These are phyloP conservation scores for Stichodactyla helianthus DNA, from an alignment of 64 coral and sea anemone genomes.

Conservation along the genomic window DNA sequence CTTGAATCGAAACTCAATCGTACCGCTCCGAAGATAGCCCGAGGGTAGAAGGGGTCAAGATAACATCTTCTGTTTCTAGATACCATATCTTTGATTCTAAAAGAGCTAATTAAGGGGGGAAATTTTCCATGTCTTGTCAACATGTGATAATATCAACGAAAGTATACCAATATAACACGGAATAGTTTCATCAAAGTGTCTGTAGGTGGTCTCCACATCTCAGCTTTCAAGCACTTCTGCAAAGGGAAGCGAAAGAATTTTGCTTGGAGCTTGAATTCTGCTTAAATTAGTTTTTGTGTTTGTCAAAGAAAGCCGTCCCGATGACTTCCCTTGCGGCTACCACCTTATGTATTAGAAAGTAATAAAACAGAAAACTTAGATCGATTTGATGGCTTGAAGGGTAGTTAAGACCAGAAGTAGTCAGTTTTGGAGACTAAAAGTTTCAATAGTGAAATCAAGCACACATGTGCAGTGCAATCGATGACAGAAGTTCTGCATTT, in stretches of 20 bases:
- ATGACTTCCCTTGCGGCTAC: background rate
- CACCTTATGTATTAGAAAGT: background rate
- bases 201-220: background rate
- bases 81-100: background rate
- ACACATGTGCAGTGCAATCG: background rate
- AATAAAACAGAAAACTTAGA: background rate
- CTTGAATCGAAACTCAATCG: background rate
- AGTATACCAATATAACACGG: background rate
- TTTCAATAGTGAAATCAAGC: background rate
- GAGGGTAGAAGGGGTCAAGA: background rate
- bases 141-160: background rate
- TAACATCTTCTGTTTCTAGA: background rate
- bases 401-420: constrained; percentile 15
- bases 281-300: background rate
- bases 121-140: background rate
- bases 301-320: constrained; percentile 9
- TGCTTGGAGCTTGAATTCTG: background rate
- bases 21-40: background rate
- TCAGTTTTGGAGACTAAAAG: background rate
- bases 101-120: background rate
- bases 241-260: background rate
- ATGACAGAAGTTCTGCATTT: background rate
- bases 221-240: background rate
- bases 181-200: background rate
- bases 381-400: constrained; percentile 1